A percentile compares a stretch with the other conserved stretches of the same genome.
Conservation (phyloP, 2,113 vertebrate species). For the Pedionomus torquatus region DNA sequence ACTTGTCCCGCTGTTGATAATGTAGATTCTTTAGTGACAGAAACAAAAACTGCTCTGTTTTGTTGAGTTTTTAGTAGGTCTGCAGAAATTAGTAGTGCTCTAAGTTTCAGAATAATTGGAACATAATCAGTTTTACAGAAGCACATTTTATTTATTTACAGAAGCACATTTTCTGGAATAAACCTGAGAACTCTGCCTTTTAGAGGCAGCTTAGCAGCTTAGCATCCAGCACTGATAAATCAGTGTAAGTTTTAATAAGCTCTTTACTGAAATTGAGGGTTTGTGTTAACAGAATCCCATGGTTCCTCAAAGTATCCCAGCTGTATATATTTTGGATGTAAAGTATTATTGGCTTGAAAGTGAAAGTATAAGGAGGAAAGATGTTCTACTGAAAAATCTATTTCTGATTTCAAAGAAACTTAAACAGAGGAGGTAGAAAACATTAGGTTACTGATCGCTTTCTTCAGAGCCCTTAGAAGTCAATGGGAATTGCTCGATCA, state of each 20-base stretch:
- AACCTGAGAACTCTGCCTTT: not conserved
- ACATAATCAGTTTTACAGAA: not conserved
- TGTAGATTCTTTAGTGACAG: not conserved
- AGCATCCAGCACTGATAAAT: not conserved
- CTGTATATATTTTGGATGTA: not conserved
- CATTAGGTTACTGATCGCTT: not conserved
- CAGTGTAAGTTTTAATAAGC: not conserved
- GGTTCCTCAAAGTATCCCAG: not conserved
- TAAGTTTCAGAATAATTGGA: not conserved
- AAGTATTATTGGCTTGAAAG: not conserved
- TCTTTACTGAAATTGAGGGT: not conserved
- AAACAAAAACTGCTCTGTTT: not conserved
- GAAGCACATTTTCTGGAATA: not conserved
- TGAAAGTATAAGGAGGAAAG: not conserved
- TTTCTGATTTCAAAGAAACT: not conserved
- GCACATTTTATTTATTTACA: not conserved
- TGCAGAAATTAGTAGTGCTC: not conserved
- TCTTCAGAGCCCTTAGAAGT: not conserved
- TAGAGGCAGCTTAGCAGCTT: not conserved
- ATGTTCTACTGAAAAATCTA: not conserved
- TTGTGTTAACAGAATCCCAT: not conserved
- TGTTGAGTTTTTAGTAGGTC: not conserved
- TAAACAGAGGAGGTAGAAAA: not conserved
- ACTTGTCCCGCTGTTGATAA: not conserved
- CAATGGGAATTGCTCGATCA: not conserved